phyloP scores from a whole-genome alignment of 2,797 vertebrate genomes.

The Poecile montanus region DNA sequence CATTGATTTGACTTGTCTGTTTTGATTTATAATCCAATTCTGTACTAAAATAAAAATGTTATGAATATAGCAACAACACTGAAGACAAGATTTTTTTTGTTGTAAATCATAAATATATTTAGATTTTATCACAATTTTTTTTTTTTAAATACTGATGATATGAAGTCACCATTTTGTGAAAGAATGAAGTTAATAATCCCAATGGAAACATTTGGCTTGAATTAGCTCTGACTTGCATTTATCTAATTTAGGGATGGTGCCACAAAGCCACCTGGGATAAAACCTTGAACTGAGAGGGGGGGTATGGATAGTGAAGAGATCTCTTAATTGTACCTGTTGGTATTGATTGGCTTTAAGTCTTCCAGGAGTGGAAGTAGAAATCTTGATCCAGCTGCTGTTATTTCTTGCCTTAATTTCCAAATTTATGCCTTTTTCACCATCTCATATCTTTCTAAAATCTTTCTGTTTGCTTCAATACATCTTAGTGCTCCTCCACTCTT shows the following conservation, averaged over 20 bases:
- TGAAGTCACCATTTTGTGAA: conserved; percentile 33
- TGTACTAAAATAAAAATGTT: background rate
- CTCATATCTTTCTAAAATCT: background rate
- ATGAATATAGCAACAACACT: background rate
- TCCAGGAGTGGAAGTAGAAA: background rate
- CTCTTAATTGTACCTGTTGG: background rate
- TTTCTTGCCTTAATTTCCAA: background rate
- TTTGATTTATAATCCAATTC: conserved; percentile 18
- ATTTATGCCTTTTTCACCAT: background rate
- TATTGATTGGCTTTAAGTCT: background rate
- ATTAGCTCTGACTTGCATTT: conserved; percentile 21
- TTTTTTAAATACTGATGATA: background rate
- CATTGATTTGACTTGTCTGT: background rate
- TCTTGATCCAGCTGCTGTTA: background rate
- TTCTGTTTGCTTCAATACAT: background rate
- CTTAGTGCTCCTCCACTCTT: background rate
- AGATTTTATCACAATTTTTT: background rate
- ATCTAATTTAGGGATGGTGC: background rate
- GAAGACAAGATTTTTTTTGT: background rate
- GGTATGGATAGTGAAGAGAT: background rate
- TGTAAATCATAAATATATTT: background rate
- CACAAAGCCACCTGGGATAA: conserved; percentile 6
- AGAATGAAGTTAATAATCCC: background rate
- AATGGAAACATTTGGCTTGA: conserved; percentile 22
- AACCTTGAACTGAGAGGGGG: background rate